Percentiles rank a stretch among this genome's conserved stretches.
phyloP scores from a whole-genome alignment of 1,140 invertebrate genomes.

The Mesaphorura yosii region DNA sequence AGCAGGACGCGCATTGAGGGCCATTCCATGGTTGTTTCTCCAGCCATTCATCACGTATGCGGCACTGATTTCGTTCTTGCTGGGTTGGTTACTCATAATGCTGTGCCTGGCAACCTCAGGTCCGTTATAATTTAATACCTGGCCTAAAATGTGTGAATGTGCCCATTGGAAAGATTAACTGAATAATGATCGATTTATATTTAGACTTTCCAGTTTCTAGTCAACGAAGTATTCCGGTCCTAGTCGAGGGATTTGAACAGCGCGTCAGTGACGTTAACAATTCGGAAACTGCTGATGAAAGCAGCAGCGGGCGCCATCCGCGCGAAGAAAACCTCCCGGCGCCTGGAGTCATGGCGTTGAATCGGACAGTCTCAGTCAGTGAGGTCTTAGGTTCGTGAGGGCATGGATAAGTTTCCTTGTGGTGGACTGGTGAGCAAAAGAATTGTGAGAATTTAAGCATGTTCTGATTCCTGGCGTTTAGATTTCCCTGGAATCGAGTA shows the following conservation, averaged over 20 bases:
- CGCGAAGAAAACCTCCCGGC: neutral
- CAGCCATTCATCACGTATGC: conserved; percentile 78
- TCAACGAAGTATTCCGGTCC: neutral
- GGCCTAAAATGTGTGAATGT: too few relatives aligned
- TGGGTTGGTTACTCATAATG: conserved; percentile 73
- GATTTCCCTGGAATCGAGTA: too few relatives aligned
- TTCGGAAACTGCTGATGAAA: too few relatives aligned
- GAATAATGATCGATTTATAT: too few relatives aligned
- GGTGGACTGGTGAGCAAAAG: too few relatives aligned
- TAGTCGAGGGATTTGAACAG: too few relatives aligned
- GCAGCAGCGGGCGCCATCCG: neutral
- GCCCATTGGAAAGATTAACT: conserved; percentile 22
- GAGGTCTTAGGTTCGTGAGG: neutral
- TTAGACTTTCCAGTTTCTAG: neutral
- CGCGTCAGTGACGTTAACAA: too few relatives aligned
- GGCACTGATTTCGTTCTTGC: conserved; percentile 61
- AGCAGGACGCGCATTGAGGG: conserved; percentile 68
- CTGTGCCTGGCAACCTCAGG: conserved; percentile 55
- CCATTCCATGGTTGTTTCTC: conserved; percentile 70
- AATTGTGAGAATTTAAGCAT: too few relatives aligned
- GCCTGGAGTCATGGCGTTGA: neutral
- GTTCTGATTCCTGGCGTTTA: too few relatives aligned
- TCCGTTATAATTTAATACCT: too few relatives aligned
- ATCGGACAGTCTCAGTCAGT: neutral
- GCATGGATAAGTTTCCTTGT: too few relatives aligned